Conservation (phyloP, 2,113 vertebrate species). For the Meriones unguiculatus region DNA sequence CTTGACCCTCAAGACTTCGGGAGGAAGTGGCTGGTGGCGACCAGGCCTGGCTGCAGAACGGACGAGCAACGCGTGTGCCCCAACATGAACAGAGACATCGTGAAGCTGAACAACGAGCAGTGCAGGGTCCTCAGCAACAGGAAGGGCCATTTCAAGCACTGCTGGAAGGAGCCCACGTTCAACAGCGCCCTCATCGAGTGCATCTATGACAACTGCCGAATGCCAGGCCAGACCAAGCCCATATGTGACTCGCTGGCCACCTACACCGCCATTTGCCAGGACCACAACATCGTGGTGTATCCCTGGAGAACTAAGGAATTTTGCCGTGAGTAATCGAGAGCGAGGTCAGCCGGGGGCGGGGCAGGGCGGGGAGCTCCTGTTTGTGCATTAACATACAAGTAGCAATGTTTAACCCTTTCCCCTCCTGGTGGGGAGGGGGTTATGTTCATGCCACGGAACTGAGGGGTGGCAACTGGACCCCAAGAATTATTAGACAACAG, state of each 20-base stretch:
- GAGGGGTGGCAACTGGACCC: not conserved
- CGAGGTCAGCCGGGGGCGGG: not conserved
- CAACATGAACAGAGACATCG: slow-evolving; percentile 29
- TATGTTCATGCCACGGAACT: no score
- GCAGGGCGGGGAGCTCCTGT: not conserved
- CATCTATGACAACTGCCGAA: slow-evolving; percentile 85
- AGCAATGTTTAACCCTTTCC: not conserved
- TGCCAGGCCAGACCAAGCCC: slow-evolving; percentile 83
- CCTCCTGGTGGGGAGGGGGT: no score
- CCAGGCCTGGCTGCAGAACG: slow-evolving; percentile 36
- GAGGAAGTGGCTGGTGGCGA: slow-evolving; percentile 84
- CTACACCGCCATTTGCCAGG: slow-evolving; percentile 85
- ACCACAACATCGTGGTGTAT: slow-evolving; percentile 82
- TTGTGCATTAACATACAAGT: not conserved
- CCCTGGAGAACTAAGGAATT: slow-evolving; percentile 86
- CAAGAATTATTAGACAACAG: not conserved
- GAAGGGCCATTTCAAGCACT: slow-evolving; percentile 81
- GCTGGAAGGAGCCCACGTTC: slow-evolving; percentile 74
- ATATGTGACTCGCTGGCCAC: slow-evolving; percentile 85
- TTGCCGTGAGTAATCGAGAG: slow-evolving; percentile 87
- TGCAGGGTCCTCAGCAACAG: slow-evolving; percentile 84
- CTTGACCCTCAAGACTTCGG: slow-evolving; percentile 81
- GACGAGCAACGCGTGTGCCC: not conserved
- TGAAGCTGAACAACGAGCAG: slow-evolving; percentile 48
- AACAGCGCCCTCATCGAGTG: slow-evolving; percentile 82